Percentiles rank a stretch among this genome's conserved stretches.
Conservation (phyloP, 1,140 invertebrate genomes). For the Brachionus calyciflorus region DNA sequence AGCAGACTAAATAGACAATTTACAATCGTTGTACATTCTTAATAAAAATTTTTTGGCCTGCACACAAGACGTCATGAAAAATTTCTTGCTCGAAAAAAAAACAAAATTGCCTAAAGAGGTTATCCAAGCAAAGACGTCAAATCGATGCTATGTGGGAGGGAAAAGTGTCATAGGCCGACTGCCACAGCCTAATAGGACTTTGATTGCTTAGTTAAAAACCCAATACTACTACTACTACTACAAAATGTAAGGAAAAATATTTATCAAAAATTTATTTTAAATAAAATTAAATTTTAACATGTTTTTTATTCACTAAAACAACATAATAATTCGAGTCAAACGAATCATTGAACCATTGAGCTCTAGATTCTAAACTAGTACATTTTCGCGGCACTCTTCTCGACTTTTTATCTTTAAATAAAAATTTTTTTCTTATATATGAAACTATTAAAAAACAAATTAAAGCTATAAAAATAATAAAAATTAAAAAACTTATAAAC, state of each 20-base stretch:
- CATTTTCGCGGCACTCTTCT: background rate
- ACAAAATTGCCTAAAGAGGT: no score
- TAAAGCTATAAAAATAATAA: background rate
- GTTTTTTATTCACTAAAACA: slow-evolving; percentile 22
- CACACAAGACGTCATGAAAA: no score
- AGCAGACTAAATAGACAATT: no score
- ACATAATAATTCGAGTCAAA: slow-evolving; percentile 9
- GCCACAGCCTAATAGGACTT: no score
- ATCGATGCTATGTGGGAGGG: no score
- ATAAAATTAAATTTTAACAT: slow-evolving; percentile 30
- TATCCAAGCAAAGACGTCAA: no score
- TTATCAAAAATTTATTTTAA: background rate
- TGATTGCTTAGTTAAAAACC: no score
- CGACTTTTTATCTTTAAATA: background rate
- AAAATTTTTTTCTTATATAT: slow-evolving; percentile 10
- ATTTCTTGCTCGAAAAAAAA: no score
- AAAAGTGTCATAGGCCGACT: no score
- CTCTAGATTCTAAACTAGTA: background rate
- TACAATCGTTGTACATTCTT: no score
- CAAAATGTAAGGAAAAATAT: background rate
- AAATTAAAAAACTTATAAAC: background rate
- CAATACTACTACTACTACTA: no score
- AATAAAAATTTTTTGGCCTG: no score
- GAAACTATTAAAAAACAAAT: background rate
- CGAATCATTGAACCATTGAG: background rate